Evolutionary conservation across 2,888 invertebrate genomes (phyloP), one percentile per base, ranked within the genome.

Genomic region (Fragum whitleyi): DNA sequence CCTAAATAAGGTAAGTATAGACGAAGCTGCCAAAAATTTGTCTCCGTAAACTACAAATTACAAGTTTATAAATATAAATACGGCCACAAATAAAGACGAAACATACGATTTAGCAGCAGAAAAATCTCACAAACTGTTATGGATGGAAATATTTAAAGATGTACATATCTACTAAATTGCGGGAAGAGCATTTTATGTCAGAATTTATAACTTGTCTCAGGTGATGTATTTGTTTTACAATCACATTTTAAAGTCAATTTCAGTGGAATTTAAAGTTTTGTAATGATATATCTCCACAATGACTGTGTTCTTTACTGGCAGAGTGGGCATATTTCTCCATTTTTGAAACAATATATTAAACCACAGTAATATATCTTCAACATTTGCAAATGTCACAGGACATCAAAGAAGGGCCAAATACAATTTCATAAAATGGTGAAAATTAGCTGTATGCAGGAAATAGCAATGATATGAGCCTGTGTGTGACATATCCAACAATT

Each of bases 301-400:
- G 42, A 42, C 65, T 26, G 42, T 23, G 42, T 42, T 65, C 39
- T 65, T 42, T 23, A 65, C 21, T 23, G 21, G 42, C n/a, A 65
- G 26, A 23, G 21, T 32, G 32, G 2, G 23, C 36, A n/a, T 62
- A 62, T 62, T 62, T 62, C 36, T 32, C 36, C 19, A 32, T 62
- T 36, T 62, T 36, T n/a, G 19, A 36, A 36, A 21, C n/a, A 36
- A 62, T 62, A 62, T 32, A 62, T 62, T 32, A 62, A 32, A 62
- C 32, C 32, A 36, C 32, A 36, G 32, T 36, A 19, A 51, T 36
- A 36, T 36, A 36, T 36, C 9, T 9, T 36, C 32, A 36, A 21
- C 19, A 21, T 51, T 51, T 51, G 51, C 51, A 51, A 51, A 51
- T 51, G 51, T n/a, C 51, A 51, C 19, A n/a, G 21, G 51, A 51